A percentile compares a stretch with the other conserved stretches of the same genome.
Evolutionary conservation across 2,113 vertebrate genomes (phyloP).

Genomic region (Melierax canorus): DNA sequence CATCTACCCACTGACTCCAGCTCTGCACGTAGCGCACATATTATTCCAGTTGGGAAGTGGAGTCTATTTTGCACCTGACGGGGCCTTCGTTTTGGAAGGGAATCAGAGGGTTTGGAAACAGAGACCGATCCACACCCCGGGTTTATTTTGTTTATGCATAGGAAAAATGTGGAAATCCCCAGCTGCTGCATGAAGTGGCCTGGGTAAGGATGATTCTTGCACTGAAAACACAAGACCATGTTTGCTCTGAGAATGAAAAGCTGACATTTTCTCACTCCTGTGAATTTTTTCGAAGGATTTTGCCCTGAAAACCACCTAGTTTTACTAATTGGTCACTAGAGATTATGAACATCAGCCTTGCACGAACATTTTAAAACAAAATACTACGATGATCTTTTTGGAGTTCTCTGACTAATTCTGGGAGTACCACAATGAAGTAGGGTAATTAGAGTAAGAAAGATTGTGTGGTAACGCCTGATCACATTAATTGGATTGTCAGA

Average conservation of each 20-base stretch:
- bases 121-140: neutral
- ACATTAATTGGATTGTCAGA: neutral
- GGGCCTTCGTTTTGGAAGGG: neutral
- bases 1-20: neutral
- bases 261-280: neutral
- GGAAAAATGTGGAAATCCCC: conserved; percentile 50
- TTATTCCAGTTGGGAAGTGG: neutral
- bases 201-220: neutral
- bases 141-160: conserved; percentile 29
- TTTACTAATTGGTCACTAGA: neutral
- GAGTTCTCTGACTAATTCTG: neutral
- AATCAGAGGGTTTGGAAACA: conserved; percentile 23
- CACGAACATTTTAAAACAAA: neutral
- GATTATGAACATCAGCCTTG: neutral
- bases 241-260: neutral
- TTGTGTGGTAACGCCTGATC: neutral
- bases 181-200: neutral
- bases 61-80: conserved; percentile 11
- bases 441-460: neutral
- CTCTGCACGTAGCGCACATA: neutral
- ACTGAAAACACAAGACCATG: neutral
- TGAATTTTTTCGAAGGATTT: neutral
- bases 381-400: neutral
- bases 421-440: neutral
- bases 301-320: neutral